Evolutionary conservation across 2,113 vertebrate genomes (phyloP), one percentile per base, ranked within the genome.

Genomic region (Himantopus leucocephalus): DNA sequence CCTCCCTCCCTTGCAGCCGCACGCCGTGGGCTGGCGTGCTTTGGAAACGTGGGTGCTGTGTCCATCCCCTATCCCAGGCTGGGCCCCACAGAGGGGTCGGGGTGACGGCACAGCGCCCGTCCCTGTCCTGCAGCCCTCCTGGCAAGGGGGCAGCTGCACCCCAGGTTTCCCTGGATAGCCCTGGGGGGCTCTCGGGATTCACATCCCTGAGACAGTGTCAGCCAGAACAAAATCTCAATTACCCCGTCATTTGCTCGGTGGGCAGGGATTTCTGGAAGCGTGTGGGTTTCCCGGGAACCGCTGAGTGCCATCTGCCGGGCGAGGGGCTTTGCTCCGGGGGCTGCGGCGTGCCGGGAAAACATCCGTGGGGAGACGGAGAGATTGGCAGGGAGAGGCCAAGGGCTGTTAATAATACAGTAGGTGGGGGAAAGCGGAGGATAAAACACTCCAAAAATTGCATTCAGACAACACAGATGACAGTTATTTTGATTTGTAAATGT

Each of bases 401-500:
- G 71, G 92, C 90, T 86, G 88, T 92, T 91, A 94, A 93, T 97
- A 91, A 98, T 88, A 92, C 56, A 56, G 87, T 63, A 92, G 79
- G 60, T 76, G 71, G 53, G 47, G 55, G 83, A 88, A 95, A 92
- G 91, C 74, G 27, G 79, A 91, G 76, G 85, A 67, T 93, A 92
- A 92, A 96, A 88, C 90, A 88, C 73, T 83, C 67, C 60, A 73
- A 92, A 93, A 95, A 95, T 82, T 92, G 85, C 96, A 92, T 96
- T 96, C 92, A 91, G 90, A 93, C 94, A 93, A 83, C 89, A 80
- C 4, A 71, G 95, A 97, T 97, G 97, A 97, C 95, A 95, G 96
- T 97, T 96, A 97, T 97, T 98, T 97, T 97, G 97, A 97, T 97
- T 97, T 98, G 96, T 96, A 97, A 98, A 98, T 96, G 96, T 74